Evolutionary conservation across 2,797 vertebrate species (phyloP).

Genomic region (Ateles fusciceps): DNA sequence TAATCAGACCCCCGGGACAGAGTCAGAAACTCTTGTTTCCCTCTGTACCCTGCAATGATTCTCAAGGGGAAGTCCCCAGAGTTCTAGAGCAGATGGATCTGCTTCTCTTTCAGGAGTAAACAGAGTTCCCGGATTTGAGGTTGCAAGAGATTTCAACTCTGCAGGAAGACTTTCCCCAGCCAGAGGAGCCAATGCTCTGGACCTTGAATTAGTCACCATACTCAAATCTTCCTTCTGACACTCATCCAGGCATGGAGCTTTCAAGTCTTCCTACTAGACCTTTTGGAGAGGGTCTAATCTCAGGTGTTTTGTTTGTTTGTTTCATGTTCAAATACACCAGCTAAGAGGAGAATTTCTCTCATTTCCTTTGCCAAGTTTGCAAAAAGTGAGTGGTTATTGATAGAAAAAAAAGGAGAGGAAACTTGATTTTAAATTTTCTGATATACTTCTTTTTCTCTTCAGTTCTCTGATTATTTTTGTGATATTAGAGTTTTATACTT

Average conservation of each 20-base stretch:
- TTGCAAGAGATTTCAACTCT: background rate
- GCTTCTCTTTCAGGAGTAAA: background rate
- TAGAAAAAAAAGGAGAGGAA: background rate
- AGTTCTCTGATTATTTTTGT: background rate
- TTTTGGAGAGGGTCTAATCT: background rate
- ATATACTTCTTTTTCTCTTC: background rate
- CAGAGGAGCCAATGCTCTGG: background rate
- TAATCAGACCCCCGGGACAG: background rate
- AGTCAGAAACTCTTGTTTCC: background rate
- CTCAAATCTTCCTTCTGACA: background rate
- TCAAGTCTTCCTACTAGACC: background rate
- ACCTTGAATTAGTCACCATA: background rate
- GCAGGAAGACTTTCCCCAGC: background rate
- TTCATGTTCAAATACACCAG: background rate
- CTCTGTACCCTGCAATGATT: background rate
- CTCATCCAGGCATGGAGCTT: background rate
- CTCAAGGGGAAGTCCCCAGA: background rate
- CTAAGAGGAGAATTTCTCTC: background rate
- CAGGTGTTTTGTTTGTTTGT: too few species aligned
- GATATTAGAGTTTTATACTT: background rate
- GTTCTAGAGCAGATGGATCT: background rate
- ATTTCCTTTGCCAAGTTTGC: background rate
- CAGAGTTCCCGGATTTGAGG: background rate
- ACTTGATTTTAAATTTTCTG: background rate
- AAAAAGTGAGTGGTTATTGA: slow-evolving; percentile 24